Evolutionary conservation across 2,113 vertebrate genomes (phyloP).

Genomic region (Cyprinodon tularosa): DNA sequence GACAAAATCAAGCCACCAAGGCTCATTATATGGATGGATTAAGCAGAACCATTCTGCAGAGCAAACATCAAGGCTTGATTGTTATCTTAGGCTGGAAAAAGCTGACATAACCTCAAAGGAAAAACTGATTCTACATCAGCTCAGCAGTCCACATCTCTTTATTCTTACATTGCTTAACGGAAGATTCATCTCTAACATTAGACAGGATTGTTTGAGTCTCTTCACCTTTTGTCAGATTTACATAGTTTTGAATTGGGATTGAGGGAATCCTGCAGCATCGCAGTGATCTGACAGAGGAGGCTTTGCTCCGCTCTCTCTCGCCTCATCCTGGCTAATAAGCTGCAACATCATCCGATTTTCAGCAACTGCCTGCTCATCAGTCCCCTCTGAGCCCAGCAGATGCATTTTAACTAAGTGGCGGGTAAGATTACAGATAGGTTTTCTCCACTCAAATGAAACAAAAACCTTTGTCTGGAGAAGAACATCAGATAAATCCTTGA

Average conservation of each 20-base stretch:
- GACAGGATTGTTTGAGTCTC: slow-evolving; percentile 55
- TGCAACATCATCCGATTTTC: slow-evolving; percentile 44
- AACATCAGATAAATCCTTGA: slow-evolving; percentile 53
- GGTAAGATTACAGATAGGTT: slow-evolving; percentile 21
- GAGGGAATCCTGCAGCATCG: slow-evolving; percentile 29
- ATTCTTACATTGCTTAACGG: slow-evolving; percentile 38
- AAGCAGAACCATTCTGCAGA: slow-evolving; percentile 59
- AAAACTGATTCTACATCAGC: slow-evolving; percentile 45
- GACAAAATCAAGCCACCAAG: slow-evolving; percentile 9
- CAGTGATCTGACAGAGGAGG: slow-evolving; percentile 51
- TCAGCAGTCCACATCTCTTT: slow-evolving; percentile 38
- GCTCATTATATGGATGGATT: slow-evolving; percentile 60
- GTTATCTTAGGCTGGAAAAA: slow-evolving; percentile 41
- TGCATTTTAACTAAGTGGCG: slow-evolving; percentile 51
- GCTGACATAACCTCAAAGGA: slow-evolving; percentile 54
- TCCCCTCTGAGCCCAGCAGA: slow-evolving; percentile 34
- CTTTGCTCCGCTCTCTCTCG: slow-evolving; percentile 54
- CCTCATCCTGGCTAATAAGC: slow-evolving; percentile 51
- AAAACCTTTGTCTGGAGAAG: slow-evolving; percentile 32
- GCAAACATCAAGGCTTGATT: slow-evolving; percentile 60
- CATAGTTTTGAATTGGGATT: slow-evolving; percentile 44
- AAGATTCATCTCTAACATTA: slow-evolving; percentile 49
- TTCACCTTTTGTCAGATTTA: slow-evolving; percentile 46
- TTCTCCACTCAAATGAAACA: slow-evolving; percentile 5
- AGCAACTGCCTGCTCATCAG: slow-evolving; percentile 51